Base-by-base conservation (phyloP, 2,113 vertebrate genomes). In the Oenanthe oenanthe region DNA sequence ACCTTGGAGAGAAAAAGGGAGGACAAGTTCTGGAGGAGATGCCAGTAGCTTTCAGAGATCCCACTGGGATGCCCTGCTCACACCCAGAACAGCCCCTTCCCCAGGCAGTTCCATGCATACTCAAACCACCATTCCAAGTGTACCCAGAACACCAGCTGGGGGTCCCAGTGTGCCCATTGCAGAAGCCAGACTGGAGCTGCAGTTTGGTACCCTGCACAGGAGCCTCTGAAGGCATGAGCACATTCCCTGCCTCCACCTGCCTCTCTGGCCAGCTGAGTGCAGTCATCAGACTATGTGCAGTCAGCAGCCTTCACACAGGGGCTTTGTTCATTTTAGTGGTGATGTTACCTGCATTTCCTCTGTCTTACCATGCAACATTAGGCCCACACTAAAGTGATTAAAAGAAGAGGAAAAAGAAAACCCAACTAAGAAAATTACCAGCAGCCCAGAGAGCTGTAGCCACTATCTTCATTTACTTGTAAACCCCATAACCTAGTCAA, bases 401-500 rank as follows among this genome's bases (percentile, higher is more conserved):
- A 77, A 77, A 22, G 31, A 21, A 17, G 3, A 6, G 10, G 34
- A 43, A 5, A 54, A 74, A 70, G 24, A 60, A 20, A 42, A 48
- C 3, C 10, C 60, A n/a, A 22, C n/a, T 56, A 74, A 61, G 50
- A 77, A 92, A 92, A 80, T 78, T 78, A 74, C 29, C 47, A 89
- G 51, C 53, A 89, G 80, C 42, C 40, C 36, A 78, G 36, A 84
- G 57, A 89, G 26, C 53, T 75, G 11, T 36, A 88, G 29, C n/a
- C 25, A 6, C 16, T 77, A 22, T 74, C 57, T 79, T 85, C 75
- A 71, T 61, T 80, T 65, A 47, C 70, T 61, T 5, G 3, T 66
- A 95, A 91, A 76, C 6, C 31, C 50, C 48, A 81, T 77, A 97
- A 62, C 31, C 71, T 77, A 93, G 85, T 88, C 62, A 89, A 88